phyloP scores from a whole-genome alignment of 2,113 vertebrate genomes.

The Pan troglodytes region DNA sequence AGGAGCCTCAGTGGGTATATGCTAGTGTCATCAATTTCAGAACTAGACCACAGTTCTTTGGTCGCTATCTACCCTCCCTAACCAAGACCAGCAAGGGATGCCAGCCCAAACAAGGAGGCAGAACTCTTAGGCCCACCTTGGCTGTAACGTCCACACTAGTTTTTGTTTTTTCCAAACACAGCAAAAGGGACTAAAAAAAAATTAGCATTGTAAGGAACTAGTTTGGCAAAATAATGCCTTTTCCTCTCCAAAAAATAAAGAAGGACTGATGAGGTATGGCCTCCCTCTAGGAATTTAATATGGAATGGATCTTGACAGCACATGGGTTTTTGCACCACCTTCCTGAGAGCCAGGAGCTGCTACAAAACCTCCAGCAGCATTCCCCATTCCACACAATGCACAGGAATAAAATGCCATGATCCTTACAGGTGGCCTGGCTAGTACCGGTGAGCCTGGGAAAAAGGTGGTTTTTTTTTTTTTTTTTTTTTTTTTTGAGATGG shows the following conservation, averaged over 20 bases:
- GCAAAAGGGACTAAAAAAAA: not conserved
- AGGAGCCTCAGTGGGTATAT: rapidly evolving
- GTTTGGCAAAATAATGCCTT: conserved; percentile 44
- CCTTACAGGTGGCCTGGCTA: conserved; percentile 2
- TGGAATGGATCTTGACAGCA: conserved; percentile 36
- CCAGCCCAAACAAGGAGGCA: too few species aligned
- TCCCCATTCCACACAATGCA: not conserved
- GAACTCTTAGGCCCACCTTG: not conserved
- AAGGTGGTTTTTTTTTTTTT: too few species aligned
- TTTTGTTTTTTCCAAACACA: not conserved
- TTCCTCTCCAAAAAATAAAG: conserved; percentile 32
- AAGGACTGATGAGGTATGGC: conserved; percentile 52
- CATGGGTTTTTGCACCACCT: not conserved
- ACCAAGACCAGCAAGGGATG: rapidly evolving
- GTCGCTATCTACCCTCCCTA: not conserved
- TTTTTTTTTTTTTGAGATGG: too few species aligned
- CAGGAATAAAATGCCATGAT: not conserved
- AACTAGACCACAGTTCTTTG: not conserved
- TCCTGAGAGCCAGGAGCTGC: conserved; percentile 26
- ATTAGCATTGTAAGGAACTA: conserved; percentile 36
- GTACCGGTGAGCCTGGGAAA: conserved; percentile 31
- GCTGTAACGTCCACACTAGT: not conserved
- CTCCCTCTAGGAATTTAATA: conserved; percentile 63
- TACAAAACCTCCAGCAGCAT: conserved; percentile 45
- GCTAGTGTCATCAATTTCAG: not conserved